Evolutionary conservation across 1,140 invertebrate species (phyloP).

Genomic region (Bombyx mandarina): DNA sequence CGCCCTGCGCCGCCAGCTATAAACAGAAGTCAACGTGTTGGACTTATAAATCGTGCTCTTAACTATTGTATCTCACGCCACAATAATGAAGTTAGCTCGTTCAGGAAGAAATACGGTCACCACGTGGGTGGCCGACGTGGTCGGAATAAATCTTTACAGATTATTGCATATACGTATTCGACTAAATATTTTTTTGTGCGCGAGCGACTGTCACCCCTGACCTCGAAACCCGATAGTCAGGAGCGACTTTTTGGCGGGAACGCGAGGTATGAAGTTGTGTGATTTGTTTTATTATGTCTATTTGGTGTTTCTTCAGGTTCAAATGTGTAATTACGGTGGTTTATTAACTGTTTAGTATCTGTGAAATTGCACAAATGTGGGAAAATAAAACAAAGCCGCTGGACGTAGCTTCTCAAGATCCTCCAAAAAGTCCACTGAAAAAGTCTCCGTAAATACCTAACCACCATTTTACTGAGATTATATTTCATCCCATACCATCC

Average conservation of each 20-base stretch:
- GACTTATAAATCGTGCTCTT: conserved; percentile 70
- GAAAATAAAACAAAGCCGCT: too few relatives aligned
- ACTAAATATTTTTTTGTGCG: conserved; percentile 55
- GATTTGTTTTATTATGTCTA: too few relatives aligned
- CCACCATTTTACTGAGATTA: too few relatives aligned
- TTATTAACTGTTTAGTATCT: too few relatives aligned
- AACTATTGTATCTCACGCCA: conserved; percentile 69
- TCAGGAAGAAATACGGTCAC: conserved; percentile 62
- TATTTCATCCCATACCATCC: too few relatives aligned
- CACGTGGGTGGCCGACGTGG: conserved; percentile 62
- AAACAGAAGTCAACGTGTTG: conserved; percentile 70
- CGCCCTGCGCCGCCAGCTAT: conserved; percentile 45
- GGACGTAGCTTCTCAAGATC: too few relatives aligned
- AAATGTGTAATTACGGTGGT: too few relatives aligned
- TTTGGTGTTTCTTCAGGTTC: too few relatives aligned
- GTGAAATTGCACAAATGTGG: too few relatives aligned
- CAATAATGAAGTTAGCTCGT: conserved; percentile 71
- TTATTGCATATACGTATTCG: conserved; percentile 50
- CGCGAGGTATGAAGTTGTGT: too few relatives aligned
- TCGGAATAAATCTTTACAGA: conserved; percentile 53
- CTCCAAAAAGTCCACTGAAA: too few relatives aligned
- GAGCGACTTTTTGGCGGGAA: conserved; percentile 22
- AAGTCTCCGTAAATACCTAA: too few relatives aligned
- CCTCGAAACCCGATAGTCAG: conserved; percentile 40
- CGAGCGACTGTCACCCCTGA: conserved; percentile 29